These are phyloP conservation scores for Anabacerthia variegaticeps DNA, from an alignment of 2,797 vertebrate genomes.

Conservation along the genomic window DNA sequence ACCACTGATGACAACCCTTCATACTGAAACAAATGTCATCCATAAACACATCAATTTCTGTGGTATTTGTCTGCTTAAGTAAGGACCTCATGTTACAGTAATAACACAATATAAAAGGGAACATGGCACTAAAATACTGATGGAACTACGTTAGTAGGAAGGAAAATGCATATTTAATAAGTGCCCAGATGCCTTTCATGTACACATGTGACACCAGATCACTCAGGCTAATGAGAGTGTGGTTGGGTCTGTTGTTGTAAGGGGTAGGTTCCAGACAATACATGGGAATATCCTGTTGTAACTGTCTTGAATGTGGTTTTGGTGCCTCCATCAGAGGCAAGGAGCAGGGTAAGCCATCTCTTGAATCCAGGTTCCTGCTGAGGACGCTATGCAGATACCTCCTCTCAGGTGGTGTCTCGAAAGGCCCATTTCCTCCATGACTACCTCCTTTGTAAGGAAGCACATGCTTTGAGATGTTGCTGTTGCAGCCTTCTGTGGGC, in stretches of 20 bases:
- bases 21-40: not conserved
- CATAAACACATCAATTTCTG: not conserved
- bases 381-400: not conserved
- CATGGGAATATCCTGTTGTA: not conserved
- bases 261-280: not conserved
- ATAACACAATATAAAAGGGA: slow-evolving; percentile 30
- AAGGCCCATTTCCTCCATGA: not conserved
- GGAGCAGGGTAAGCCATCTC: not conserved
- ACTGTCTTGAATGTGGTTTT: not conserved
- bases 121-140: slow-evolving; percentile 61
- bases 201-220: slow-evolving; percentile 44
- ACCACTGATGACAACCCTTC: not conserved
- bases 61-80: not conserved
- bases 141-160: slow-evolving; percentile 31
- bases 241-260: not conserved
- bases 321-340: not conserved
- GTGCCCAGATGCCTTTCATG: slow-evolving; percentile 37
- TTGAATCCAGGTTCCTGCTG: not conserved
- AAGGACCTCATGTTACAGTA: not conserved
- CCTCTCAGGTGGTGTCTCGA: not conserved
- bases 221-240: slow-evolving; percentile 2
- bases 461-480: not conserved
- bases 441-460: not conserved
- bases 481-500: not conserved
- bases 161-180: slow-evolving; percentile 57